These are phyloP conservation scores for Beris morrisii DNA, from an alignment of 2,888 invertebrate species.

Conservation along the genomic window DNA sequence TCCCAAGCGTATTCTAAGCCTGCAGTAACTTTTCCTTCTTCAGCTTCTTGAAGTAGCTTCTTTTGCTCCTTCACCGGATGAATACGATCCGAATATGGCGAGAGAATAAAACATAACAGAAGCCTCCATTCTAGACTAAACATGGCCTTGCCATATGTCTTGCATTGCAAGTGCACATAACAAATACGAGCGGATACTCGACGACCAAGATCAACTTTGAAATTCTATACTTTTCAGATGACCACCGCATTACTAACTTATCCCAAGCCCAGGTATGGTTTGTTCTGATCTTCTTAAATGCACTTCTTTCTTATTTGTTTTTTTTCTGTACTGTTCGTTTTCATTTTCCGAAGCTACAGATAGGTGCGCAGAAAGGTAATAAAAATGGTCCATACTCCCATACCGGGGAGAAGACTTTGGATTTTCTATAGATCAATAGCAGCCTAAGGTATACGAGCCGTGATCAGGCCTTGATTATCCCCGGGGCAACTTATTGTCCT, in stretches of 20 bases:
- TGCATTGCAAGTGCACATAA: conserved; percentile 29
- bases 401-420: background rate
- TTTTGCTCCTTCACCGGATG: conserved; percentile 27
- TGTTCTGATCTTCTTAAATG: background rate
- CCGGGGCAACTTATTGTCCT: conserved; percentile 25
- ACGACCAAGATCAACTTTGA: conserved; percentile 31
- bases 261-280: background rate
- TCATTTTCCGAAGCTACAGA: too few species aligned
- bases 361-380: too few species aligned
- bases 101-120: background rate
- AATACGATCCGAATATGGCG: conserved; percentile 22
- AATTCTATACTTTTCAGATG: conserved; percentile 31
- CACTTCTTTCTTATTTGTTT: background rate
- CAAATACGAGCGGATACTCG: conserved; percentile 24
- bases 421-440: conserved; percentile 4
- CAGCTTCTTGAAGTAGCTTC: conserved; percentile 7
- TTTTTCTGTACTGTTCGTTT: too few species aligned
- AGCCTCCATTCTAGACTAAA: conserved; percentile 23
- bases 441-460: background rate
- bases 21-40: too few species aligned
- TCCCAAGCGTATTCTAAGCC: too few species aligned
- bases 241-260: conserved; percentile 23
- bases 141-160: conserved; percentile 32
- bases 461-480: conserved; percentile 19
- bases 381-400: conserved; percentile 1